A percentile compares a stretch with the other conserved stretches of the same genome.
Conservation (phyloP, 2,888 invertebrate species). For the Melinaea marsaeus region DNA sequence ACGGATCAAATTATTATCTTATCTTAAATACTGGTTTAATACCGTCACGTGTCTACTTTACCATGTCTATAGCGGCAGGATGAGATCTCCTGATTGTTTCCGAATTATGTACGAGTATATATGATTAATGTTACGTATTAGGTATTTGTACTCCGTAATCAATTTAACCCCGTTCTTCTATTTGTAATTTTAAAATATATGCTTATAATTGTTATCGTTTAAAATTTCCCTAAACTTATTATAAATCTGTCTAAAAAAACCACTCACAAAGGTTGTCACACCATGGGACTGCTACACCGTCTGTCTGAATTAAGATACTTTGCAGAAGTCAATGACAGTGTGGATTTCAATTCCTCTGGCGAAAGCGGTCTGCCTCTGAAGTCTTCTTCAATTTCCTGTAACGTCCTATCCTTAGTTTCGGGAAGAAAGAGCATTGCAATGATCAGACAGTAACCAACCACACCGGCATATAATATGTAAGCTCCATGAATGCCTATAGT, state of each 20-base stretch:
- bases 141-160: neutral
- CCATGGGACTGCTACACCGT: constrained; percentile 42
- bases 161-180: neutral
- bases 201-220: neutral
- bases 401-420: constrained; percentile 62
- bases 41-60: too few species aligned
- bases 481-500: constrained; percentile 51
- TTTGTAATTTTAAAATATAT: neutral
- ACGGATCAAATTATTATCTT: too few species aligned
- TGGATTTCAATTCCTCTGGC: constrained; percentile 44
- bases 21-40: too few species aligned
- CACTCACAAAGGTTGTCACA: constrained; percentile 20
- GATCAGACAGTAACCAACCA: constrained; percentile 49
- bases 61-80: too few species aligned
- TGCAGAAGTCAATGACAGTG: constrained; percentile 42
- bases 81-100: too few species aligned
- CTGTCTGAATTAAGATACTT: constrained; percentile 40
- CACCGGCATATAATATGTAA: constrained; percentile 46
- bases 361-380: constrained; percentile 52
- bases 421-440: constrained; percentile 52
- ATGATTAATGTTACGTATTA: constrained; percentile 7
- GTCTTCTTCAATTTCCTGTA: constrained; percentile 65
- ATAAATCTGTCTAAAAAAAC: neutral
- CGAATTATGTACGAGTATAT: too few species aligned
- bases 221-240: neutral